phyloP scores from a whole-genome alignment of 2,888 invertebrate species.

The Drosophila paranaensis region DNA sequence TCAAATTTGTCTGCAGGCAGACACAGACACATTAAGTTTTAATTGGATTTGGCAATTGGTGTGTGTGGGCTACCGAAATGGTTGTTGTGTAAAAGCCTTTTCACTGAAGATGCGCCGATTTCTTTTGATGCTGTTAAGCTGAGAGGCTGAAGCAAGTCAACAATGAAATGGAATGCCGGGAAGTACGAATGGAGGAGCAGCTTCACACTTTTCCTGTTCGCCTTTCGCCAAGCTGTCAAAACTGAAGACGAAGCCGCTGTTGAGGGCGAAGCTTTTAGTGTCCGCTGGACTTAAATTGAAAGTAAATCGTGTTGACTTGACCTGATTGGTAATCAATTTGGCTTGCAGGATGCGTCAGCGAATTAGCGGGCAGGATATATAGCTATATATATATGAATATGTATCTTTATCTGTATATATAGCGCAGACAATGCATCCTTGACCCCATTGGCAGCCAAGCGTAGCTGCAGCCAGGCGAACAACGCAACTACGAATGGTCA shows the following conservation, averaged over 20 bases:
- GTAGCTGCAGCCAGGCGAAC: slow-evolving; percentile 34
- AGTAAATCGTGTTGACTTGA: slow-evolving; percentile 68
- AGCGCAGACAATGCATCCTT: slow-evolving; percentile 65
- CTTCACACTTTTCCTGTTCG: slow-evolving; percentile 41
- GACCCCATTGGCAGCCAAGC: slow-evolving; percentile 66
- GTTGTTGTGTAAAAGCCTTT: slow-evolving; percentile 11
- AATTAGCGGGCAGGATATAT: slow-evolving; percentile 34
- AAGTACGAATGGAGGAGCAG: slow-evolving; percentile 1
- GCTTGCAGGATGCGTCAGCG: slow-evolving; percentile 47
- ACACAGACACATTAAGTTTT: background rate
- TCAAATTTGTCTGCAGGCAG: background rate
- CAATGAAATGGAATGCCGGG: slow-evolving; percentile 4
- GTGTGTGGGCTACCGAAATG: slow-evolving; percentile 17
- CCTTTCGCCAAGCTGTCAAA: slow-evolving; percentile 12
- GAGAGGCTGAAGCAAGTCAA: slow-evolving; percentile 13
- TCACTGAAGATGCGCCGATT: slow-evolving; percentile 16
- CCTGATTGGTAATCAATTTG: slow-evolving; percentile 74
- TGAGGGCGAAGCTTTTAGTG: slow-evolving; percentile 55
- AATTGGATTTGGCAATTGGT: slow-evolving; percentile 25
- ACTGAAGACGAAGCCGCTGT: slow-evolving; percentile 47
- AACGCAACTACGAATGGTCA: slow-evolving; percentile 68
- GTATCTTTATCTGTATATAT: background rate
- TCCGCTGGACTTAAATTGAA: slow-evolving; percentile 60
- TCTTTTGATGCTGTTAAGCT: slow-evolving; percentile 6
- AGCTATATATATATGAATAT: background rate